Percentiles rank a stretch among this genome's conserved stretches.
phyloP scores from a whole-genome alignment of 1,140 invertebrate genomes.

The Trinorchestia longiramus region DNA sequence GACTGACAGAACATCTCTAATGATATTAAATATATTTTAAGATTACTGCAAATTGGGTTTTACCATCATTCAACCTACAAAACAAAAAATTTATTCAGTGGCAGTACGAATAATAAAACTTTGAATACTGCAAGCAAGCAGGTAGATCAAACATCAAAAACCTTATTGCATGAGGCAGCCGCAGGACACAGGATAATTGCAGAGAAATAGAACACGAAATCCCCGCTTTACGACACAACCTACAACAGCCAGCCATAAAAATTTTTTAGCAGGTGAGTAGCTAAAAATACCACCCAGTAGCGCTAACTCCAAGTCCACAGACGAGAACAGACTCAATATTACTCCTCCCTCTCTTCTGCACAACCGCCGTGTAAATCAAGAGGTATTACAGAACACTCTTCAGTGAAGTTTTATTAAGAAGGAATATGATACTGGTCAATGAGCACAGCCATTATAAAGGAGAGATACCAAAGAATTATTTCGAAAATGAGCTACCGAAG shows the following conservation, averaged over 20 bases:
- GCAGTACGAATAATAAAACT: too few species aligned
- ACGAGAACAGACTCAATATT: not conserved
- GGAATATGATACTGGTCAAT: too few species aligned
- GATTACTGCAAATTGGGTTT: too few species aligned
- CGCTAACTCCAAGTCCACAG: not conserved
- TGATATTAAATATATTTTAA: too few species aligned
- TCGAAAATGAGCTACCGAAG: too few species aligned
- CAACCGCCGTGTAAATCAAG: not conserved
- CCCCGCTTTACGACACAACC: not conserved
- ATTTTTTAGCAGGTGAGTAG: not conserved
- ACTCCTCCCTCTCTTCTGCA: too few species aligned
- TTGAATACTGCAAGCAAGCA: too few species aligned
- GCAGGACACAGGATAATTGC: not conserved
- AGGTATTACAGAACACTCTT: not conserved
- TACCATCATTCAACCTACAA: too few species aligned
- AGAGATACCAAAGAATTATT: too few species aligned
- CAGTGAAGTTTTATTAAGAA: not conserved
- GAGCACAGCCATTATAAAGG: too few species aligned
- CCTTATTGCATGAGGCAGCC: not conserved
- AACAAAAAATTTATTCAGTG: too few species aligned
- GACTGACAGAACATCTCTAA: too few species aligned
- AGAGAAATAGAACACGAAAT: not conserved
- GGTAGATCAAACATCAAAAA: not conserved
- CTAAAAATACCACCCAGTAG: not conserved
- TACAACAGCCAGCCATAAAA: not conserved